phyloP scores from a whole-genome alignment of 2,888 invertebrate genomes.

The Zhuqinia jingwanae region DNA sequence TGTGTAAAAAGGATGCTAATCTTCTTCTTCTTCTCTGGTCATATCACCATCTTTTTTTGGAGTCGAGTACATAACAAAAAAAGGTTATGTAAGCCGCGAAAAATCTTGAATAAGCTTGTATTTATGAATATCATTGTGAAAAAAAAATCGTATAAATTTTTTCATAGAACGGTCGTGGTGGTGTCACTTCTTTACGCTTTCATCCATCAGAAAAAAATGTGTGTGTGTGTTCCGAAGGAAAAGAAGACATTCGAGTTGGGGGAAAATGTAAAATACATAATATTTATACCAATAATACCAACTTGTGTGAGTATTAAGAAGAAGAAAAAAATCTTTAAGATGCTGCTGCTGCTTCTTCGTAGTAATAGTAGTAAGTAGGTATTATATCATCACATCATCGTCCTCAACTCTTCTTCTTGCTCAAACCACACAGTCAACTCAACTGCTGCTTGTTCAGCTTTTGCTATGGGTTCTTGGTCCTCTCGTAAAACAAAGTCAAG shows the following conservation, averaged over 20 bases:
- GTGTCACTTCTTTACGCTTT: not conserved
- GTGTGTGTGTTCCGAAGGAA: constrained; percentile 16
- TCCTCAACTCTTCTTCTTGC: constrained; percentile 29
- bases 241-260: constrained; percentile 47
- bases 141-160: too few species aligned
- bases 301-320: not conserved
- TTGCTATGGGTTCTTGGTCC: constrained; percentile 33
- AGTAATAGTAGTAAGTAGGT: too few species aligned
- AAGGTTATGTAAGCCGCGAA: constrained; percentile 44
- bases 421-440: constrained; percentile 29
- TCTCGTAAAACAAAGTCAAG: constrained; percentile 40
- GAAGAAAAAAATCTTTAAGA: too few species aligned
- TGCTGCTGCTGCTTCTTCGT: constrained; percentile 23
- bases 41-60: too few species aligned
- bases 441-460: constrained; percentile 9
- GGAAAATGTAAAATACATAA: constrained; percentile 22
- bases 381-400: constrained; percentile 40
- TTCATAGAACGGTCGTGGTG: not conserved
- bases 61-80: too few species aligned
- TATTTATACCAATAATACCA: too few species aligned
- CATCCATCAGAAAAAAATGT: constrained; percentile 18
- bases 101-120: too few species aligned
- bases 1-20: constrained; percentile 55
- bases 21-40: constrained; percentile 23
- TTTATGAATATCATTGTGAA: constrained; percentile 4